Percentiles rank a stretch among this genome's conserved stretches.
These are phyloP conservation scores for Ceratotherium simum DNA, from an alignment of 2,113 vertebrate genomes.

Conservation along the genomic window DNA sequence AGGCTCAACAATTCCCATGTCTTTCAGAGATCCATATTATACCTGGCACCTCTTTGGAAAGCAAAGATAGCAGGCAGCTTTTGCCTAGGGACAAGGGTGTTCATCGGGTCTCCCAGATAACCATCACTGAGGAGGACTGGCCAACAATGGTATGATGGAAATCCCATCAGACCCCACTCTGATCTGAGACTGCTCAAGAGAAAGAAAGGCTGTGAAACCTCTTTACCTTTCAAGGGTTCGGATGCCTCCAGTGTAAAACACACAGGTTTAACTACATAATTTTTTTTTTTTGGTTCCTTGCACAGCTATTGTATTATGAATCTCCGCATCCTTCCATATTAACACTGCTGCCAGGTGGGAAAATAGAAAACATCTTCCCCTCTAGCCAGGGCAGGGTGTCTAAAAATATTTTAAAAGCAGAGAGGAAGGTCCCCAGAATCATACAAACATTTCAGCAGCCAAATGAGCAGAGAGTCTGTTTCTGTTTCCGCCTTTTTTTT, in stretches of 20 bases:
- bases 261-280: neutral
- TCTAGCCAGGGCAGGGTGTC: neutral
- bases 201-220: neutral
- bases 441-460: slow-evolving; percentile 33
- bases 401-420: slow-evolving; percentile 55
- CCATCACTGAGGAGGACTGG: neutral
- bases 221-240: neutral
- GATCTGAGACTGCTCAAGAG: neutral
- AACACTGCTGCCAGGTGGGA: neutral
- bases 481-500: slow-evolving; percentile 7
- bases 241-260: neutral
- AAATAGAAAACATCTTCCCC: neutral
- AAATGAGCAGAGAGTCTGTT: slow-evolving; percentile 43
- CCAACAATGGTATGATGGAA: neutral
- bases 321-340: neutral
- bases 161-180: neutral
- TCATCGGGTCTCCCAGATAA: neutral
- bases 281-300: neutral
- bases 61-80: slow-evolving; percentile 12
- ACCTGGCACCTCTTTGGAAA: slow-evolving; percentile 5
- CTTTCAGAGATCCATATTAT: neutral
- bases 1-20: slow-evolving; percentile 15
- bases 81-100: neutral
- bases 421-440: neutral
- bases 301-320: neutral